Evolutionary conservation across 1,140 invertebrate species (phyloP).

Genomic region (Papilio polytes): DNA sequence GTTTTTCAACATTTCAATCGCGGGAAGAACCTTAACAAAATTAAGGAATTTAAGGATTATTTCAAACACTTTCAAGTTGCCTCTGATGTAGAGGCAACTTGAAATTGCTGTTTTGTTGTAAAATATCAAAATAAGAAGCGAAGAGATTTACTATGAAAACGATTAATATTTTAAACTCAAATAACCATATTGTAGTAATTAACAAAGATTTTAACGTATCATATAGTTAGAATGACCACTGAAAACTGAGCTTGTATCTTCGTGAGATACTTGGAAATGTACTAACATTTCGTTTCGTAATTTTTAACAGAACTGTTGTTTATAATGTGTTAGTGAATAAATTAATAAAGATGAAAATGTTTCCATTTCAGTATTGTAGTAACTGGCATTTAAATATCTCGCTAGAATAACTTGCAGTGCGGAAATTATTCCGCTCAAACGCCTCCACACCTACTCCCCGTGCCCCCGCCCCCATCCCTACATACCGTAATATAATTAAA

Average conservation of each 20-base stretch:
- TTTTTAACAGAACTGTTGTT: not conserved
- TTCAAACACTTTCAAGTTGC: not conserved
- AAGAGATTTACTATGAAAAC: not conserved
- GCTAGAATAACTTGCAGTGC: constrained; percentile 37
- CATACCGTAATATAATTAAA: constrained; percentile 41
- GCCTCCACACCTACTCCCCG: constrained; percentile 34
- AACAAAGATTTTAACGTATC: not conserved
- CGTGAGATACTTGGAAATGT: not conserved
- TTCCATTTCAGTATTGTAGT: constrained; percentile 33
- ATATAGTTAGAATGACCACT: not conserved
- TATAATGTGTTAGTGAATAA: constrained; percentile 8
- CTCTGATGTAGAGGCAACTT: not conserved
- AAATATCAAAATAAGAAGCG: not conserved
- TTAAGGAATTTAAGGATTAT: not conserved
- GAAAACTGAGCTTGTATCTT: not conserved
- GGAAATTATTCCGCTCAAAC: constrained; percentile 40
- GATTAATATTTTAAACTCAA: not conserved
- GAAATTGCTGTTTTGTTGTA: too few relatives aligned
- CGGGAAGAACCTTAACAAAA: not conserved
- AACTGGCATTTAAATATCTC: constrained; percentile 39
- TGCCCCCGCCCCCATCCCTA: not conserved
- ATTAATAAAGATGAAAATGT: constrained; percentile 34
- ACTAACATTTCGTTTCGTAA: not conserved
- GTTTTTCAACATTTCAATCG: constrained; percentile 7
- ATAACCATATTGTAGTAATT: too few relatives aligned